These are phyloP conservation scores for Hystrix cristata DNA, from an alignment of 2,113 vertebrate genomes.

Conservation along the genomic window DNA sequence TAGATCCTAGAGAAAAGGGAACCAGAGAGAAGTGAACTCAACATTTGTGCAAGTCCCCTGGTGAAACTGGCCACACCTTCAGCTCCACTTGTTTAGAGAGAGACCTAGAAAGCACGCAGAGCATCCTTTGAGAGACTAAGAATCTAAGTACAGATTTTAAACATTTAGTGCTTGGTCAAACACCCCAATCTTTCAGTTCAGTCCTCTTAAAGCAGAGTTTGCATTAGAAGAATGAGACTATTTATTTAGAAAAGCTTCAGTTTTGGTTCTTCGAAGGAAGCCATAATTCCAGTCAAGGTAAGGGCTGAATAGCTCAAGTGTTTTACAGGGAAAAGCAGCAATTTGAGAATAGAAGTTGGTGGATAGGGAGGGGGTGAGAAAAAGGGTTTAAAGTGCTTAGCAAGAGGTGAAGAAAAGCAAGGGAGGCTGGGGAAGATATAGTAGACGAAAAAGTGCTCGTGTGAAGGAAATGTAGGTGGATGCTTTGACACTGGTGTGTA, in stretches of 20 bases:
- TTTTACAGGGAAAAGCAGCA: neutral
- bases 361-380: neutral
- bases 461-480: neutral
- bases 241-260: neutral
- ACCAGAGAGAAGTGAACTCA: neutral
- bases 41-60: no score
- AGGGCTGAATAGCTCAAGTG: neutral
- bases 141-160: neutral
- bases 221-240: neutral
- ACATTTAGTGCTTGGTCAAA: neutral
- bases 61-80: neutral
- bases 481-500: neutral
- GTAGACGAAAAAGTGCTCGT: accelerated
- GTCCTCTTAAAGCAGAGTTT: neutral
- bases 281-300: neutral
- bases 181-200: neutral
- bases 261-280: neutral
- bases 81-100: neutral
- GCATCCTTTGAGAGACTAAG: neutral
- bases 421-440: neutral
- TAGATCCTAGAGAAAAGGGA: neutral
- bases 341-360: neutral
- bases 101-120: neutral
- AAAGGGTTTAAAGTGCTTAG: neutral
- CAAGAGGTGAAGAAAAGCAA: neutral